phyloP scores from a whole-genome alignment of 1,140 invertebrate genomes.

The Antheraea mylitta region DNA sequence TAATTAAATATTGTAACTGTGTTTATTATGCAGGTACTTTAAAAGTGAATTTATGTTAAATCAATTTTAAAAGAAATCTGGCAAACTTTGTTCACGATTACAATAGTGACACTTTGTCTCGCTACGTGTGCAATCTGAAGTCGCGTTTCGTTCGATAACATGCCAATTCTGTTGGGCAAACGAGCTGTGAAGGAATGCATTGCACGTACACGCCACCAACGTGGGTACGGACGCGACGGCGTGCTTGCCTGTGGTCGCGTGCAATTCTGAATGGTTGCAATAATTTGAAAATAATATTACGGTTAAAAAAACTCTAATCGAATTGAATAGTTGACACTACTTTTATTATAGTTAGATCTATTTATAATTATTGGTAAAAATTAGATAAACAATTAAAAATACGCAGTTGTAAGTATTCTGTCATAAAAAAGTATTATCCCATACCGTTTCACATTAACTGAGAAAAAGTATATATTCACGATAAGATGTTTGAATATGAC shows the following conservation, averaged over 20 bases:
- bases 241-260: conserved; percentile 14
- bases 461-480: no score
- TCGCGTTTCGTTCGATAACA: conserved; percentile 26
- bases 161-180: conserved; percentile 33
- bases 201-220: conserved; percentile 31
- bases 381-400: no score
- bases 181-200: conserved; percentile 32
- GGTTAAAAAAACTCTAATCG: background rate
- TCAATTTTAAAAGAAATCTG: conserved; percentile 23
- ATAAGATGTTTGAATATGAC: no score
- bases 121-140: conserved; percentile 34
- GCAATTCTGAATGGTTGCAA: conserved; percentile 4
- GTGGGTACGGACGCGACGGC: conserved; percentile 20
- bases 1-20: no score
- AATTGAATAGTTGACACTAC: no score
- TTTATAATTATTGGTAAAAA: no score
- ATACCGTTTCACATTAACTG: no score
- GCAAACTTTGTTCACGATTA: conserved; percentile 16
- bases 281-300: conserved; percentile 13
- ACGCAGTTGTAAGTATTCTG: no score
- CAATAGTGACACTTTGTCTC: conserved; percentile 33
- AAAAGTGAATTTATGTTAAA: background rate
- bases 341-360: no score
- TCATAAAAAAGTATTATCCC: no score
- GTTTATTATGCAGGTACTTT: background rate